Evolutionary conservation across 64 coral and sea anemone genomes (phyloP).

Genomic region (Catalaphyllia jardinei): DNA sequence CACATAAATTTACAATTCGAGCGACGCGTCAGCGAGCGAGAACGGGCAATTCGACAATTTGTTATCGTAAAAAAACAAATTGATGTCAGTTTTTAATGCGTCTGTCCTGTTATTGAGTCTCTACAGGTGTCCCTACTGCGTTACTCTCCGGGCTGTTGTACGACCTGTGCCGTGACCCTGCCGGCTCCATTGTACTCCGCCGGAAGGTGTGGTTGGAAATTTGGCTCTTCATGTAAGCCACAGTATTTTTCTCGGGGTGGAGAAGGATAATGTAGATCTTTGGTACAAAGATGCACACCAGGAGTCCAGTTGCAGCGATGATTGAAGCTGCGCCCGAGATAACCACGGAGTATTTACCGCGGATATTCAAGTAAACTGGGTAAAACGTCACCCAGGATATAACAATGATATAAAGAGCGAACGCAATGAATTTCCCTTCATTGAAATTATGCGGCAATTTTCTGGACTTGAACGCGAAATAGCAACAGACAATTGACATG

Average conservation of each 20-base stretch:
- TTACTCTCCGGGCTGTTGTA: not conserved
- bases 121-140: not conserved
- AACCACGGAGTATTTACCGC: slow-evolving; percentile 62
- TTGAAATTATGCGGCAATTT: slow-evolving; percentile 87
- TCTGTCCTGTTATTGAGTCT: too few species aligned
- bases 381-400: slow-evolving; percentile 88
- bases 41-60: too few species aligned
- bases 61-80: too few species aligned
- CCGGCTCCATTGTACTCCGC: not conserved
- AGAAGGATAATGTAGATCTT: slow-evolving; percentile 83
- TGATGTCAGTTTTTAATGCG: too few species aligned
- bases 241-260: slow-evolving; percentile 76
- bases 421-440: slow-evolving; percentile 87
- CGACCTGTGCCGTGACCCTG: not conserved
- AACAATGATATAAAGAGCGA: slow-evolving; percentile 65
- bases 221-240: slow-evolving; percentile 74
- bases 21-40: too few species aligned
- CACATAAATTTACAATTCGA: too few species aligned
- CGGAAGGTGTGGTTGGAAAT: slow-evolving; percentile 66
- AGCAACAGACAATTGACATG: slow-evolving; percentile 59
- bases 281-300: slow-evolving; percentile 77
- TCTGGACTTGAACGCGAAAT: slow-evolving; percentile 81
- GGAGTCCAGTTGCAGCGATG: slow-evolving; percentile 64
- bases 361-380: slow-evolving; percentile 68
- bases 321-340: slow-evolving; percentile 60